These are phyloP conservation scores for Drosophila greeni DNA, from an alignment of 2,888 invertebrate species.

Conservation along the genomic window DNA sequence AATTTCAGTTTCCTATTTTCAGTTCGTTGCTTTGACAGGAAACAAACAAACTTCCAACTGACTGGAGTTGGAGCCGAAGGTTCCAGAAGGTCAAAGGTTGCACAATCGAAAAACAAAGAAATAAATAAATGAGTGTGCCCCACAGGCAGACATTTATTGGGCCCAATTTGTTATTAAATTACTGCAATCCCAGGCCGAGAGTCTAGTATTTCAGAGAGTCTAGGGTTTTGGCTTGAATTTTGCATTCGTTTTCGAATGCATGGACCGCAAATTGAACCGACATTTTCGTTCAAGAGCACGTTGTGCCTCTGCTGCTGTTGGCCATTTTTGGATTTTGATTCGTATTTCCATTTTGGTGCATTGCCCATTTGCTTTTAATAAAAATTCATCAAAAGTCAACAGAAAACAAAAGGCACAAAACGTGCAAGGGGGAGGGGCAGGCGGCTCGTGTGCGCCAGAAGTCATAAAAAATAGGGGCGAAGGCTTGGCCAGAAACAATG, in stretches of 20 bases:
- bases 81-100: slow-evolving; percentile 53
- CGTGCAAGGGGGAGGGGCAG: slow-evolving; percentile 11
- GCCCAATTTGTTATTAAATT: slow-evolving; percentile 9
- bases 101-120: slow-evolving; percentile 42
- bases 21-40: slow-evolving; percentile 63
- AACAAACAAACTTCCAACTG: slow-evolving; percentile 55
- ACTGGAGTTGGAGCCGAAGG: slow-evolving; percentile 48
- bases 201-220: background rate
- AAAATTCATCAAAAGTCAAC: slow-evolving; percentile 47
- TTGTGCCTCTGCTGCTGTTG: slow-evolving; percentile 2
- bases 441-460: slow-evolving; percentile 44
- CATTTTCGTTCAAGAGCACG: slow-evolving; percentile 21
- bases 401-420: slow-evolving; percentile 28
- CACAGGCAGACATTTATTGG: slow-evolving; percentile 11
- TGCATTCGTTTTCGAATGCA: slow-evolving; percentile 11
- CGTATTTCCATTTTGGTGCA: slow-evolving; percentile 21
- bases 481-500: slow-evolving; percentile 28
- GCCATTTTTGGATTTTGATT: slow-evolving; percentile 13
- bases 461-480: slow-evolving; percentile 46
- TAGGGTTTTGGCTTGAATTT: background rate
- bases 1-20: slow-evolving; percentile 48
- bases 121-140: slow-evolving; percentile 15
- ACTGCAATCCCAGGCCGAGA: background rate
- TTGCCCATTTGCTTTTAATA: slow-evolving; percentile 43
- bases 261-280: slow-evolving; percentile 24